A percentile compares a stretch with the other conserved stretches of the same genome.
Evolutionary conservation across 2,113 vertebrate genomes (phyloP).

Genomic region (Tenrec ecaudatus): DNA sequence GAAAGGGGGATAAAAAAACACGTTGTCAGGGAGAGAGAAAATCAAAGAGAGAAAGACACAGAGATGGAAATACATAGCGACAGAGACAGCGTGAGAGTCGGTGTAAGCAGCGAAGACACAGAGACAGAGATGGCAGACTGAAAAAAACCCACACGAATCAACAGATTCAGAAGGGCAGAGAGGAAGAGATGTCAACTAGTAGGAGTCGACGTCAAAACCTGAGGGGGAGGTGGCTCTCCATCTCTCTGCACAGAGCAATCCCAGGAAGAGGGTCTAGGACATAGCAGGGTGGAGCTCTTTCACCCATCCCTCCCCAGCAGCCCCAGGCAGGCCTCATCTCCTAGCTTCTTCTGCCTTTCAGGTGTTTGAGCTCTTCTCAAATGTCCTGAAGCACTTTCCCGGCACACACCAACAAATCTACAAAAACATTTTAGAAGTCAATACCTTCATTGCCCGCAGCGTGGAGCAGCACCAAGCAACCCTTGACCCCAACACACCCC

Average conservation of each 20-base stretch:
- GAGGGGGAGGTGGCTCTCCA: neutral
- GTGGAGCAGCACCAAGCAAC: conserved; percentile 74
- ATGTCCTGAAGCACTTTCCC: conserved; percentile 78
- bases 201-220: neutral
- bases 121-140: neutral
- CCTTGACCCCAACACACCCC: conserved; percentile 76
- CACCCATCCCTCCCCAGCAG: neutral
- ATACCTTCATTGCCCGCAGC: conserved; percentile 48
- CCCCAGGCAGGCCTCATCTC: neutral
- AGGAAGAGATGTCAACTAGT: neutral
- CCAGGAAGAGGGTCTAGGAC: accelerated
- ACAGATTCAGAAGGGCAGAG: neutral
- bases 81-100: no score
- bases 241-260: neutral
- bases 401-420: conserved; percentile 74
- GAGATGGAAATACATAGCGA: no score
- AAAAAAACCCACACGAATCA: neutral
- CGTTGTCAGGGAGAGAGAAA: neutral
- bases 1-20: neutral
- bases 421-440: conserved; percentile 51
- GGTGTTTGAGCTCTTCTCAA: conserved; percentile 75
- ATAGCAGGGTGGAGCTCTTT: neutral
- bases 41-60: neutral
- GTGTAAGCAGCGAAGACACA: no score
- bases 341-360: neutral